Base-by-base conservation (phyloP, 2,888 invertebrate species). In the Drosophila paramelanica region DNA sequence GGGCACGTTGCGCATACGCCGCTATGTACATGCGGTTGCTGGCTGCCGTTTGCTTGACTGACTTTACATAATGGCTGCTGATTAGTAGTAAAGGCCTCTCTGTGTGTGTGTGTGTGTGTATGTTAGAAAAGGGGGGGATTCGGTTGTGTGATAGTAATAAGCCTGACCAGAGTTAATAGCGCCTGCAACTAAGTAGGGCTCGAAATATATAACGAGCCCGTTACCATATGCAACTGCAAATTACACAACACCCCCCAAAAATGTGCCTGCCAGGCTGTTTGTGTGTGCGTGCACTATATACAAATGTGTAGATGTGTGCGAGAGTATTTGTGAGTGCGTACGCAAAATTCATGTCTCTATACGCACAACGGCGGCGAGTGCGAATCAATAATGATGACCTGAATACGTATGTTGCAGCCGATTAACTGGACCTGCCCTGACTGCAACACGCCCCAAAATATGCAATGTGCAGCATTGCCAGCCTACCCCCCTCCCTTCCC, bases 341-440 rank as follows among this genome's bases (percentile, higher is more conserved):
- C 86, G 84, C 78, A 86, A 83, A 82, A 81, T 84, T 71, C 84
- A 84, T 84, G 80, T 86, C 84, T 86, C 84, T 86, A 80, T 85
- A 84, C 86, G 84, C 81, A 86, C 84, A 70, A 57, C 61, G 72
- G 79, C 76, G 80, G 71, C 80, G 72, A 77, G 71, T 81, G 81
- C 85, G 79, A 86, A 86, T 86, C 85, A 86, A 86, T 86, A 86
- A 87, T 87, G 87, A 87, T 86, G 85, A 86, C 85, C 85, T 86
- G 85, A 87, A 86, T 87, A 86, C 87, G 85, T 72, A 75, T 67
- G 69, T 78, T 82, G 81, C 81, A 81, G 77, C 85, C 83, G 85
- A 84, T 86, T 86, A 86, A 86, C 85, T 87, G 79, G 69, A 71
- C 68, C 66, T 71, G 84, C 66, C 53, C 69, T 42, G 58, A 13